Evolutionary conservation across 1,140 invertebrate species (phyloP).

Genomic region (Carposina sasakii): DNA sequence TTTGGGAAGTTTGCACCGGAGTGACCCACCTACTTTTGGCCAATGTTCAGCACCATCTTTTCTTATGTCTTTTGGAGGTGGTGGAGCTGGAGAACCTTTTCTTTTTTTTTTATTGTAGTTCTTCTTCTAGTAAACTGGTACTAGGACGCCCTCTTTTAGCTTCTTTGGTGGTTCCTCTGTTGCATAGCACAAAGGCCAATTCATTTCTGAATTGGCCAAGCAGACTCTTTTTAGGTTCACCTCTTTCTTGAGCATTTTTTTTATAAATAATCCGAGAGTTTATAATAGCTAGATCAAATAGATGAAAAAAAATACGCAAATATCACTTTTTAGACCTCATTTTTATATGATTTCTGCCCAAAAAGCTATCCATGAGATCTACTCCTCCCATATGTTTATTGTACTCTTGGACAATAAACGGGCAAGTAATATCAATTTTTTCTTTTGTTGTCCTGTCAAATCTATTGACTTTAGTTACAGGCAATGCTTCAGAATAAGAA

Average conservation of each 20-base stretch:
- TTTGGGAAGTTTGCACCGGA: slow-evolving; percentile 33
- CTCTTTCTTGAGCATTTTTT: slow-evolving; percentile 27
- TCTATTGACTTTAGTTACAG: slow-evolving; percentile 21
- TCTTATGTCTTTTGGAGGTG: slow-evolving; percentile 33
- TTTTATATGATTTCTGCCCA: slow-evolving; percentile 48
- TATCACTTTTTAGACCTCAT: slow-evolving; percentile 46
- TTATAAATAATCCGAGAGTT: slow-evolving; percentile 29
- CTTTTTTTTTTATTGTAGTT: slow-evolving; percentile 28
- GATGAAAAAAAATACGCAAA: slow-evolving; percentile 37
- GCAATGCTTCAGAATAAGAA: slow-evolving; percentile 23
- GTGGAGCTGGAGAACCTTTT: slow-evolving; percentile 26
- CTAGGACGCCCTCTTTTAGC: slow-evolving; percentile 32
- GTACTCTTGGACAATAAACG: slow-evolving; percentile 33
- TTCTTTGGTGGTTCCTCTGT: slow-evolving; percentile 29
- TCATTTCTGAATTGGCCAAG: slow-evolving; percentile 33
- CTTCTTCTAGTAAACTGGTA: slow-evolving; percentile 24
- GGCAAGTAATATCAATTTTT: slow-evolving; percentile 31
- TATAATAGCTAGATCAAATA: slow-evolving; percentile 38
- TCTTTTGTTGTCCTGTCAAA: slow-evolving; percentile 28
- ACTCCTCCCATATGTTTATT: slow-evolving; percentile 47
- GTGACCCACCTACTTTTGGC: slow-evolving; percentile 31
- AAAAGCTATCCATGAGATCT: slow-evolving; percentile 60
- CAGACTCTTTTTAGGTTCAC: slow-evolving; percentile 24
- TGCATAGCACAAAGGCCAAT: slow-evolving; percentile 29
- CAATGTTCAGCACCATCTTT: slow-evolving; percentile 34